A percentile compares a stretch with the other conserved stretches of the same genome.
These are phyloP conservation scores for Thymelicus acteon DNA, from an alignment of 2,888 invertebrate species.

Conservation along the genomic window DNA sequence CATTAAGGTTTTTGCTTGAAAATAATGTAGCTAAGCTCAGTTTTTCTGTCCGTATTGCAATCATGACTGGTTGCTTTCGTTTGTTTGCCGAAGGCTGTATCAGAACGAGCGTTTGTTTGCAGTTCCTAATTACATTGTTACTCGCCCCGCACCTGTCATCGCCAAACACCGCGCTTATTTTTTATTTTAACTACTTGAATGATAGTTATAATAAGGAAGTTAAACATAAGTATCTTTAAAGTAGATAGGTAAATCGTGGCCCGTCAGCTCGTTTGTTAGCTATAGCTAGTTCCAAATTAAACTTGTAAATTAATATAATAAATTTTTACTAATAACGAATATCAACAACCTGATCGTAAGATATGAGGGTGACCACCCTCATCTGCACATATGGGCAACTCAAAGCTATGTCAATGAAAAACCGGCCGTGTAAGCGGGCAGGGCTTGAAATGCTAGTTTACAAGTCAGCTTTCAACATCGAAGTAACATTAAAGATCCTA, in stretches of 20 bases:
- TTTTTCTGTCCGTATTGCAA: not conserved
- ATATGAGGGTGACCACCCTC: no score
- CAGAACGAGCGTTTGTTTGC: conserved; percentile 48
- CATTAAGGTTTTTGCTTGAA: not conserved
- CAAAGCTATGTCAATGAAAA: no score
- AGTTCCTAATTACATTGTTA: conserved; percentile 49
- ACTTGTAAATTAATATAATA: not conserved
- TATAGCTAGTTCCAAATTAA: no score
- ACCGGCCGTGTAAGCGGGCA: no score
- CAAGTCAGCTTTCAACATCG: no score
- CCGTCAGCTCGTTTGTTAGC: not conserved
- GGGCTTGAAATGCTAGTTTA: no score
- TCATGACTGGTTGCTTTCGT: not conserved
- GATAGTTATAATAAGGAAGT: not conserved
- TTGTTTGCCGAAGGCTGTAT: conserved; percentile 55
- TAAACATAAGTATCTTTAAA: not conserved
- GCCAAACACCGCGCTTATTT: conserved; percentile 42
- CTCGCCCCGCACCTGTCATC: conserved; percentile 46
- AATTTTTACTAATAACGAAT: not conserved
- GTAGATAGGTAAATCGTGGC: not conserved
- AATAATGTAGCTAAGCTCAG: not conserved
- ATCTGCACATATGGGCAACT: no score
- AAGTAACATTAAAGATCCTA: not conserved
- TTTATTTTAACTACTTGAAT: conserved; percentile 22
- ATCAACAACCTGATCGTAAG: no score